Evolutionary conservation across 2,797 vertebrate species (phyloP).

Genomic region (Scarus forsteni): DNA sequence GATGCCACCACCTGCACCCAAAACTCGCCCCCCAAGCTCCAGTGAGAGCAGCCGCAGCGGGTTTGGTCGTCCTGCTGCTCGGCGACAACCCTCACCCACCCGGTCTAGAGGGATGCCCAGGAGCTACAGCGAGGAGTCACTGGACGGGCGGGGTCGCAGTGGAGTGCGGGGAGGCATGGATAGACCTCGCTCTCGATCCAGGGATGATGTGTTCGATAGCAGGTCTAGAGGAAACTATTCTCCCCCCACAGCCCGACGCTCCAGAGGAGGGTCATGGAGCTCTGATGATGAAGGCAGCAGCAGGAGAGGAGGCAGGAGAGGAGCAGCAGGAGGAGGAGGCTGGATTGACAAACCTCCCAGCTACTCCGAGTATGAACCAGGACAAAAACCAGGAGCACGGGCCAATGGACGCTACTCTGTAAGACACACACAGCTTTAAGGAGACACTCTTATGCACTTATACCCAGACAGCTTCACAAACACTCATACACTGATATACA

Average conservation of each 20-base stretch:
- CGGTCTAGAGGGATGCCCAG: conserved; percentile 78
- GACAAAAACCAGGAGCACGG: conserved; percentile 77
- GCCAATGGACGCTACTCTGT: conserved; percentile 85
- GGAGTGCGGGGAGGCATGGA: conserved; percentile 37
- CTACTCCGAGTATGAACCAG: conserved; percentile 87
- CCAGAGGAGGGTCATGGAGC: conserved; percentile 86
- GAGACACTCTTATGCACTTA: conserved; percentile 15
- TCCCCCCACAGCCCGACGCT: conserved; percentile 72
- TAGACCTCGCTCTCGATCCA: conserved; percentile 76
- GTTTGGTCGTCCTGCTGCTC: conserved; percentile 55
- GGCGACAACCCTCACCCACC: conserved; percentile 73
- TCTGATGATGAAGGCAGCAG: conserved; percentile 87
- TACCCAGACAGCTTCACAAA: conserved; percentile 7
- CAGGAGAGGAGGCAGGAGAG: conserved; percentile 58
- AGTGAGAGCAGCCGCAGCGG: conserved; percentile 80
- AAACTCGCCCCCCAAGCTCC: conserved; percentile 72
- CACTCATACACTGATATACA: neutral
- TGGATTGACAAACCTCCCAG: conserved; percentile 90
- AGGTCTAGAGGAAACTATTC: conserved; percentile 85
- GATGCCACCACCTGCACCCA: conserved; percentile 54
- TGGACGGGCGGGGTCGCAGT: conserved; percentile 71
- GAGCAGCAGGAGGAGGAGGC: conserved; percentile 56
- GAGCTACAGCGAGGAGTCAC: conserved; percentile 86
- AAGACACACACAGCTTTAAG: conserved; percentile 79
- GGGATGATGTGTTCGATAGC: conserved; percentile 79